These are phyloP conservation scores for Tetragonula carbonaria DNA, from an alignment of 2,888 invertebrate species.

Conservation along the genomic window DNA sequence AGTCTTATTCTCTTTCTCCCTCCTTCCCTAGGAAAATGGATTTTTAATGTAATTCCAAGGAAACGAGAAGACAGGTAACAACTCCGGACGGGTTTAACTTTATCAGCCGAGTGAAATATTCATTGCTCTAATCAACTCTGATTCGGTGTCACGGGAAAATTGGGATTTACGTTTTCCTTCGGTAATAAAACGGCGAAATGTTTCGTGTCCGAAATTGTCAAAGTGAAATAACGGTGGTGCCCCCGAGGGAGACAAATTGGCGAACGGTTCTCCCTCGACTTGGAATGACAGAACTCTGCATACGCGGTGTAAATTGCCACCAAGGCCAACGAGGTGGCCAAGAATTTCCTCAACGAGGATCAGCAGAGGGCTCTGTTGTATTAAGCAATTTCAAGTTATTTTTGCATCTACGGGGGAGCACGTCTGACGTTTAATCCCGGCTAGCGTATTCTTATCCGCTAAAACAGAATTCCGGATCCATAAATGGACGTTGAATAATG, in stretches of 20 bases:
- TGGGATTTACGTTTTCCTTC: background rate
- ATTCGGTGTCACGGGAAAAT: background rate
- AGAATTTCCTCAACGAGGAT: conserved; percentile 1
- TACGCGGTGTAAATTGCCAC: background rate
- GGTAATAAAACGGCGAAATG: background rate
- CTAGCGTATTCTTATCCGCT: background rate
- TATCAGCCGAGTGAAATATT: background rate
- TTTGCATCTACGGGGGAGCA: background rate
- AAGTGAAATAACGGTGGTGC: too few relatives aligned
- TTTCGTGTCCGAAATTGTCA: background rate
- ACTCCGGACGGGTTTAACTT: background rate
- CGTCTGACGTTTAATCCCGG: background rate
- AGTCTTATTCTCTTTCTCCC: background rate
- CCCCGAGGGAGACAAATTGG: background rate
- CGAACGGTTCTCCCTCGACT: too few relatives aligned
- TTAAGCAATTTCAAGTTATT: background rate
- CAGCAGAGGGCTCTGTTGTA: background rate
- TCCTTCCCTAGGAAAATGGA: background rate
- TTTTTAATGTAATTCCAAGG: background rate
- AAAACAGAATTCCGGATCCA: background rate
- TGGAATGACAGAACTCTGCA: too few relatives aligned
- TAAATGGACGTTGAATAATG: background rate
- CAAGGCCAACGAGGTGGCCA: background rate
- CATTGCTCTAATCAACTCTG: background rate
- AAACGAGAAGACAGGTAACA: background rate